A percentile compares a stretch with the other conserved stretches of the same genome.
These are phyloP conservation scores for Charaxes varanes DNA, from an alignment of 1,140 invertebrate species.

Conservation along the genomic window DNA sequence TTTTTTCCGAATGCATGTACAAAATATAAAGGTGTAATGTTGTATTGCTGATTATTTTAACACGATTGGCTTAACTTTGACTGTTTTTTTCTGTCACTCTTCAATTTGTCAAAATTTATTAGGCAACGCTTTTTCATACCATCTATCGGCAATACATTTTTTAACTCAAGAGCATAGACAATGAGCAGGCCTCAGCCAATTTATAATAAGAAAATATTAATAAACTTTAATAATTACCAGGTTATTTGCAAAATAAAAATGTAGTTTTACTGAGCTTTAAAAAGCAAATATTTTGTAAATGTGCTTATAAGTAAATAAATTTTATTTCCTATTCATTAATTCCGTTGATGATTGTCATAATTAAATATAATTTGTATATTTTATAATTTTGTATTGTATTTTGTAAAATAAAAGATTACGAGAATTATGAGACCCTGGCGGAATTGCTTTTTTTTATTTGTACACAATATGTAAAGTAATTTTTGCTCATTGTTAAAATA, in stretches of 20 bases:
- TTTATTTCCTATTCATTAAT: too few species aligned
- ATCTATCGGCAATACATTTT: slow-evolving; percentile 43
- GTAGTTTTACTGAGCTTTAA: too few species aligned
- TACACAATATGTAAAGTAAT: too few species aligned
- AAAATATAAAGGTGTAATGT: slow-evolving; percentile 27
- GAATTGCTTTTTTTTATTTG: too few species aligned
- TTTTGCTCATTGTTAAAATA: too few species aligned
- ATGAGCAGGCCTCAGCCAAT: slow-evolving; percentile 4
- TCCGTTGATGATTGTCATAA: too few species aligned
- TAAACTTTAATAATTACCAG: not conserved
- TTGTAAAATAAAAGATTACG: too few species aligned
- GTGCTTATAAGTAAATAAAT: too few species aligned
- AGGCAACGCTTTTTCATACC: slow-evolving; percentile 37
- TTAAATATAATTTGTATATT: too few species aligned
- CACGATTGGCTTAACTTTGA: slow-evolving; percentile 41
- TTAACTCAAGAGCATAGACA: slow-evolving; percentile 21
- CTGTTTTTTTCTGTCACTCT: slow-evolving; percentile 25
- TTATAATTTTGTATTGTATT: too few species aligned
- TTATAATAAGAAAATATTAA: not conserved
- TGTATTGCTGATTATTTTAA: slow-evolving; percentile 55
- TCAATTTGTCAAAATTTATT: slow-evolving; percentile 36
- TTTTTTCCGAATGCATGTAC: slow-evolving; percentile 13
- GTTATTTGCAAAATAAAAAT: too few species aligned
- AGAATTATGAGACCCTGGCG: too few species aligned
- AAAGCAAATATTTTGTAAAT: not conserved